Base-by-base conservation (phyloP, 2,113 vertebrate genomes). In the Delphinus delphis region DNA sequence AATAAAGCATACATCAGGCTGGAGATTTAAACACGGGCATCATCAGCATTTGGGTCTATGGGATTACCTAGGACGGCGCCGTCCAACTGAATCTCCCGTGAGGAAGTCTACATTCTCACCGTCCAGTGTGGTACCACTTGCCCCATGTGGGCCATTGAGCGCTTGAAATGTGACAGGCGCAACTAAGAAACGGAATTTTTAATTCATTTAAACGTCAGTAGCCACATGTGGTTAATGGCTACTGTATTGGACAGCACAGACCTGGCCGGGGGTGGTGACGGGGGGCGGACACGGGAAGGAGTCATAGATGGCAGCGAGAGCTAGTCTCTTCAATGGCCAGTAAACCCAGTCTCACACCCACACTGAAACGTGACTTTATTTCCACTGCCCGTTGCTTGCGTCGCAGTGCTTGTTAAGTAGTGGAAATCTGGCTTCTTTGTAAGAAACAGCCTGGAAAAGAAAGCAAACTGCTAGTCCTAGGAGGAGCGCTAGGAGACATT, bases 381-480 rank as follows among this genome's bases (percentile, higher is more conserved):
- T 23, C 76, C 33, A 10, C 36, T 73, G 47, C 62, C 82, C 28
- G 6, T 3, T 31, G 26, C 20, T 20, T 50, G 50, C 33, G 28
- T 25, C 26, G 23, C 23, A 14, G 11, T 62, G 53, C 38, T 62
- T 77, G 28, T 47, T 63, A 55, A 36, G n/a, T 47, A n/a, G 47
- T 47, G 44, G 90, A 70, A 68, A 58, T n/a, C 60, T 70, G 68
- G 41, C 50, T 60, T 47, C 55, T 77, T 87, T 76, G 68, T 60
- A 73, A 95, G 85, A 96, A 95, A 50, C 9, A 50, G 25, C 73
- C 92, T 91, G 47, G 31, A 41, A 68, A 93, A 90, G 68, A 47
- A 86, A 63, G 26, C 33, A 36, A 58, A 90, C 20, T 63, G 26
- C n/a, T 82, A 21, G 36, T 90, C 58, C 55, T 58, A 23, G 67